Base-by-base conservation (phyloP, 2,888 invertebrate species). In the Phrixothrix hirtus region DNA sequence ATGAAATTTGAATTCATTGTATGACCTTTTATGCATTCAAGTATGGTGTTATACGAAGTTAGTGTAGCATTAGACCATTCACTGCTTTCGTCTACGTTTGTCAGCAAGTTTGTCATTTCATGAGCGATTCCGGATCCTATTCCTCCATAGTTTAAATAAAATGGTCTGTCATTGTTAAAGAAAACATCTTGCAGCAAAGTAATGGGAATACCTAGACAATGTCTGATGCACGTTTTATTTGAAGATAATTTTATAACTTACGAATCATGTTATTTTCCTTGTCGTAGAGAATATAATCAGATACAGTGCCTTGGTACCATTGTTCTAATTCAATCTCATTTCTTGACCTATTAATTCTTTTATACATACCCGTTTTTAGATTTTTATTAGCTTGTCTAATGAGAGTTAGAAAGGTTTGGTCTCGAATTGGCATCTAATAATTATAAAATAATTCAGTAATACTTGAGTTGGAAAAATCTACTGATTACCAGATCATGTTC, bases 51-150 rank as follows among this genome's bases (percentile, higher is more conserved):
- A n/a, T n/a, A n/a, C n/a, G n/a, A n/a, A n/a, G n/a, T n/a, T n/a
- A n/a, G n/a, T n/a, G n/a, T n/a, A n/a, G n/a, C n/a, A n/a, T n/a
- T n/a, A n/a, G n/a, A n/a, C n/a, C n/a, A n/a, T n/a, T n/a, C n/a
- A n/a, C n/a, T n/a, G n/a, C n/a, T n/a, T 21, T 21, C 21, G 7
- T 21, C 21, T 3, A 21, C 7, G 7, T 21, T 7, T 21, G 21
- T 21, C 21, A 7, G 21, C 21, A 21, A 21, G 66, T 92, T 92
- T 0, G 90, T 89, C 37, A 92, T 89, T 77, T 92, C 92, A 69
- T 92, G 92, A 0, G 90, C 91, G 65, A 92, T 90, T 5, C 91
- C 88, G 66, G 87, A 89, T 1, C 92, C 92, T 55, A 92, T 90
- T 3, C 88, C 88, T 14, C 89, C 91, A 63, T 87, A 92, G 74